Evolutionary conservation across 2,888 invertebrate species (phyloP).

Genomic region (Homarus gammarus): DNA sequence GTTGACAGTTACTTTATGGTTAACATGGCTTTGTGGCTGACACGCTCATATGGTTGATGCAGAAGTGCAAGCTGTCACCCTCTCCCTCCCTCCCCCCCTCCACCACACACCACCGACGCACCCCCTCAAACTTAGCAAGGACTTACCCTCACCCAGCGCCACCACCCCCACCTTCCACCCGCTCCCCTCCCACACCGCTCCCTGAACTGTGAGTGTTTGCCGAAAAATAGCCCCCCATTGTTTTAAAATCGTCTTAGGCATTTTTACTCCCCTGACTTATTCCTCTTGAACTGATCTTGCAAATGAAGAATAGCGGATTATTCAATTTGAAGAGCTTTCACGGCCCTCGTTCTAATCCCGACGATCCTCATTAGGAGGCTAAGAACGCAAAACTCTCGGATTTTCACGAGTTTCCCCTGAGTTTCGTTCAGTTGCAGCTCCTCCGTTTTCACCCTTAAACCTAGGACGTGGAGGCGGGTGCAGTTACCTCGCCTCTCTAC

Average conservation of each 20-base stretch:
- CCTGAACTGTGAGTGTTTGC: constrained; percentile 50
- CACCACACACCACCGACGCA: too few relatives aligned
- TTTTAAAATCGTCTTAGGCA: constrained; percentile 72
- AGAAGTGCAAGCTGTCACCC: too few relatives aligned
- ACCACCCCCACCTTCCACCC: background rate
- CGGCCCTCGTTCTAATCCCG: constrained; percentile 61
- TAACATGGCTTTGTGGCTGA: too few relatives aligned
- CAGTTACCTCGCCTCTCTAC: background rate
- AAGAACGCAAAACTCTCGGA: constrained; percentile 53
- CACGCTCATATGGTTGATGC: too few relatives aligned
- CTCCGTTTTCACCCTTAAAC: background rate
- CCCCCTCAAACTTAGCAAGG: background rate
- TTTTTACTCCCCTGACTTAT: constrained; percentile 63
- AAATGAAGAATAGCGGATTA: constrained; percentile 73
- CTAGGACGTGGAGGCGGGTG: background rate
- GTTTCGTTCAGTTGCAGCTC: constrained; percentile 42
- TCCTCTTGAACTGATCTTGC: constrained; percentile 63
- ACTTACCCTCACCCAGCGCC: background rate
- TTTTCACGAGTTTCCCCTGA: constrained; percentile 39
- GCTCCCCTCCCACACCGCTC: background rate
- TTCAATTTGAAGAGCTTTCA: constrained; percentile 72
- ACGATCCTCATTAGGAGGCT: constrained; percentile 69
- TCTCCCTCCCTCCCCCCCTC: too few relatives aligned
- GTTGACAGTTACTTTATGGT: too few relatives aligned
- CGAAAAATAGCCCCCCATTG: constrained; percentile 49